Evolutionary conservation across 2,113 vertebrate species (phyloP).

Genomic region (Alligator mississippiensis): DNA sequence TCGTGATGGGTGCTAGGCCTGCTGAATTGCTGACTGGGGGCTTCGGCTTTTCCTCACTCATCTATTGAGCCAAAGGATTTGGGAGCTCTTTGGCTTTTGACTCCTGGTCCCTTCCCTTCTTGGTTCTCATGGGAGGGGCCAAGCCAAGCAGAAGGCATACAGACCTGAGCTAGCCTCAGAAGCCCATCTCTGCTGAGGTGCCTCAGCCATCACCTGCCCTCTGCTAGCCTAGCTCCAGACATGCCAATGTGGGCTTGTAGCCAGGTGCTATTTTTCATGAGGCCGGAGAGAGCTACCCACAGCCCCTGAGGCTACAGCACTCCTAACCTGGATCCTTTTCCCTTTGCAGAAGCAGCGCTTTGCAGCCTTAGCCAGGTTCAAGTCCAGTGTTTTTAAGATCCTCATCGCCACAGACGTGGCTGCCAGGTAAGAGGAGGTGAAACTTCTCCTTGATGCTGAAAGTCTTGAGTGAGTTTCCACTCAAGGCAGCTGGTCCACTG

Average conservation of each 20-base stretch:
- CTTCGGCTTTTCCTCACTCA: not conserved
- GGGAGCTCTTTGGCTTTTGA: not conserved
- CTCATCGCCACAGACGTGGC: constrained; percentile 95
- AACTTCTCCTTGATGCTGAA: fast-evolving
- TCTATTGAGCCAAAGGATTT: not conserved
- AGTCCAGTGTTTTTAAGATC: constrained; percentile 94
- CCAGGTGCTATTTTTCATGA: no score
- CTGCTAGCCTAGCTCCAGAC: not conserved
- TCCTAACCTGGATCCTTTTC: fast-evolving
- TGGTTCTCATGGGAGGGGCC: not conserved
- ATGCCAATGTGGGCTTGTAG: no score
- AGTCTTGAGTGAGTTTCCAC: fast-evolving
- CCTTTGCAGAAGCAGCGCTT: constrained; percentile 88
- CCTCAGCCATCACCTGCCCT: not conserved
- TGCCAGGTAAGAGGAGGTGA: constrained; percentile 80
- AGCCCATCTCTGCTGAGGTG: not conserved
- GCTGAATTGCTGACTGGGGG: not conserved
- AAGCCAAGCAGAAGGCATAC: not conserved
- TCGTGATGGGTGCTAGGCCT: not conserved
- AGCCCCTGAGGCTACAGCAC: fast-evolving
- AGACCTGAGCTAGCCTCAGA: not conserved
- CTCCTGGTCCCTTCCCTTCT: not conserved
- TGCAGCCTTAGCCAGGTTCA: constrained; percentile 93
- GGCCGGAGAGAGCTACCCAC: not conserved
- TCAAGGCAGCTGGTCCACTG: not conserved